Evolutionary conservation across 2,113 vertebrate species (phyloP).

Genomic region (Atrichornis clamosus): DNA sequence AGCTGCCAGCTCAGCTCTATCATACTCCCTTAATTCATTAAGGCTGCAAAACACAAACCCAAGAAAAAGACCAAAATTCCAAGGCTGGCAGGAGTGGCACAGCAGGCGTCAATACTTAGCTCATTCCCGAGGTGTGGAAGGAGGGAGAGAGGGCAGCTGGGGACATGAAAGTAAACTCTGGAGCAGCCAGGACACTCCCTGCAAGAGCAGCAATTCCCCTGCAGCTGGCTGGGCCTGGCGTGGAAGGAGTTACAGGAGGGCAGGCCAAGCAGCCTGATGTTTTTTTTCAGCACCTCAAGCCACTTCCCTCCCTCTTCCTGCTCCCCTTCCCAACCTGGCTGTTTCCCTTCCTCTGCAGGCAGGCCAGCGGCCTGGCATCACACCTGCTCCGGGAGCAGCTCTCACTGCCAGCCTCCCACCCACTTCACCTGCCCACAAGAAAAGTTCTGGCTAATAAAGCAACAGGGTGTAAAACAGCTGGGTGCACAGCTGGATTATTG

Average conservation of each 20-base stretch:
- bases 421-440: neutral
- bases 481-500: neutral
- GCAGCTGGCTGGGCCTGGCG: neutral
- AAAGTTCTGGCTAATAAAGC: neutral
- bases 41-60: neutral
- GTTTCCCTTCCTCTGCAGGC: neutral
- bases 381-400: rapidly evolving
- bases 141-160: neutral
- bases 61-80: neutral
- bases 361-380: rapidly evolving
- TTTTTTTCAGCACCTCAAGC: neutral
- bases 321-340: neutral
- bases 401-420: neutral
- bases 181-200: neutral
- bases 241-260: neutral
- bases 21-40: neutral
- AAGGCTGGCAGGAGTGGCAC: neutral
- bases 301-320: neutral
- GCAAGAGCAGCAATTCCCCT: neutral
- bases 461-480: neutral
- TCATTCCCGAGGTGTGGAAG: neutral
- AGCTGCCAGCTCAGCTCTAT: neutral
- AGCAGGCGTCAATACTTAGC: neutral
- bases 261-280: neutral
- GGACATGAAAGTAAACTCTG: neutral